These are phyloP conservation scores for Allacma fusca DNA, from an alignment of 2,888 invertebrate genomes.

Conservation along the genomic window DNA sequence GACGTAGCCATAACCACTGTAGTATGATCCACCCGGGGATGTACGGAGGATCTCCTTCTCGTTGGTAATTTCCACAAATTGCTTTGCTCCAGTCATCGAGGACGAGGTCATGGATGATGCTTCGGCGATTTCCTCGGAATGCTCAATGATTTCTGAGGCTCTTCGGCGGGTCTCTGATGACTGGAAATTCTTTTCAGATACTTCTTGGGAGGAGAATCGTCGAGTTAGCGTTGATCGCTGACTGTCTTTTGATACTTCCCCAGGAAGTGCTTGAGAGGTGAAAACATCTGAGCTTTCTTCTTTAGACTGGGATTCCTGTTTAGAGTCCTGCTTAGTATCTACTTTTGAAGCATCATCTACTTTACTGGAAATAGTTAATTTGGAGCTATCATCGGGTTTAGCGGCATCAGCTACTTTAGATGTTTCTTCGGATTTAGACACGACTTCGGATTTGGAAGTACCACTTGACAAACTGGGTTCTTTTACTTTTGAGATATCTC, in stretches of 20 bases:
- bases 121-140: constrained; percentile 38
- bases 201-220: constrained; percentile 50
- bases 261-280: background rate
- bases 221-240: constrained; percentile 50
- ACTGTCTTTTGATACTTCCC: background rate
- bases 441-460: too few relatives aligned
- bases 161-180: background rate
- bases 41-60: constrained; percentile 21
- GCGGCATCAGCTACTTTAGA: too few relatives aligned
- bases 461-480: too few relatives aligned
- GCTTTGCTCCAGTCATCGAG: background rate
- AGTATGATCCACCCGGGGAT: constrained; percentile 31
- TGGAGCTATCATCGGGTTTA: too few relatives aligned
- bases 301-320: background rate
- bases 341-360: too few relatives aligned
- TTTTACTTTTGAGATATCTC: too few relatives aligned
- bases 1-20: constrained; percentile 50
- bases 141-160: constrained; percentile 34
- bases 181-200: constrained; percentile 7
- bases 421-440: too few relatives aligned
- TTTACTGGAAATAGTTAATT: too few relatives aligned
- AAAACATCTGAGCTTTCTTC: background rate
- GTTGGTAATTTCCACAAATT: constrained; percentile 33
- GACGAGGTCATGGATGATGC: constrained; percentile 21
- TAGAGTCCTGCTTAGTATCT: too few relatives aligned